Percentiles rank a stretch among this genome's conserved stretches.
phyloP scores from a whole-genome alignment of 2,888 invertebrate species.

The Rhamphomyia laevipes region DNA sequence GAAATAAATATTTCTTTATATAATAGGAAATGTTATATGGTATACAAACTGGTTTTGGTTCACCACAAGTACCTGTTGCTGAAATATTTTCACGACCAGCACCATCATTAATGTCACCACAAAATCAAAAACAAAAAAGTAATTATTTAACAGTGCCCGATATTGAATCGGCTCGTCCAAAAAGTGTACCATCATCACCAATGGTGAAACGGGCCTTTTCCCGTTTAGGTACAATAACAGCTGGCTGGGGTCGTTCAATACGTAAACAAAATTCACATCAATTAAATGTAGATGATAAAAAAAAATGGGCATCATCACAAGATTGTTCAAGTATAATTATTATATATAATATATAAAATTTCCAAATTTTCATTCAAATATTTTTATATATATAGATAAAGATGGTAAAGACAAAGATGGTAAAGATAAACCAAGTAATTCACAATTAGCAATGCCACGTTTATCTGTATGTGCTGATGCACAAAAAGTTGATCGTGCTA shows the following conservation, averaged over 20 bases:
- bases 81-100: conserved; percentile 76
- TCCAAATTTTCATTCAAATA: background rate
- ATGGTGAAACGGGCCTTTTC: conserved; percentile 90
- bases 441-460: conserved; percentile 70
- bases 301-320: conserved; percentile 85
- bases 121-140: conserved; percentile 75
- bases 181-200: conserved; percentile 87
- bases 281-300: conserved; percentile 74
- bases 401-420: conserved; percentile 68
- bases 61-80: conserved; percentile 85
- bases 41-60: conserved; percentile 86
- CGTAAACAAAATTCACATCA: conserved; percentile 72
- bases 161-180: conserved; percentile 73
- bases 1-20: conserved; percentile 35
- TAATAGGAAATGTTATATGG: conserved; percentile 92
- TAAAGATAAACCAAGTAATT: conserved; percentile 59
- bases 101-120: conserved; percentile 75
- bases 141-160: conserved; percentile 88
- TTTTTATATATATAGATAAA: conserved; percentile 47
- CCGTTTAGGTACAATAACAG: conserved; percentile 78
- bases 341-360: conserved; percentile 26
- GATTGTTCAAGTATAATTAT: conserved; percentile 74
- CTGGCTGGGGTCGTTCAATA: conserved; percentile 82
- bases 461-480: conserved; percentile 88
- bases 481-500: conserved; percentile 84